These are phyloP conservation scores for Anoplophora glabripennis DNA, from an alignment of 1,140 invertebrate genomes.

Conservation along the genomic window DNA sequence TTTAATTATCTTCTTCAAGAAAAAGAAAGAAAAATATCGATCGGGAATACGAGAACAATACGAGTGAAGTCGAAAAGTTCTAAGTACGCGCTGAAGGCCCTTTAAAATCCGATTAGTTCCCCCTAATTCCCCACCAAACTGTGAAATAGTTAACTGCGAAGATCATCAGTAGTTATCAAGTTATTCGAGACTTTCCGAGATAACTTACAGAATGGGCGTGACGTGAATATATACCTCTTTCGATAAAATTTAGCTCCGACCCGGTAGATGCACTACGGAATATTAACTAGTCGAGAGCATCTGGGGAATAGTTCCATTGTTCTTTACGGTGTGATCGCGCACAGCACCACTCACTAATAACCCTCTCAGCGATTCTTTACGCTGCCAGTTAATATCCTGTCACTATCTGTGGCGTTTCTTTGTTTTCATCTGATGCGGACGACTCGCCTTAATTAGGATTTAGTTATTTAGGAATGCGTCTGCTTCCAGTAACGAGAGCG, in stretches of 20 bases:
- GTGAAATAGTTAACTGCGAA: background rate
- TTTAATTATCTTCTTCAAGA: no score
- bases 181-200: slow-evolving; percentile 8
- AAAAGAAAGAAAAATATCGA: no score
- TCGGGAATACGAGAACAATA: no score
- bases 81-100: no score
- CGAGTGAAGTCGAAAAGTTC: no score
- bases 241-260: slow-evolving; percentile 20
- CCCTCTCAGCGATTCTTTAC: slow-evolving; percentile 2
- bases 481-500: no score
- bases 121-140: no score
- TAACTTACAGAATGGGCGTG: slow-evolving; percentile 14
- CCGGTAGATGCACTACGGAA: slow-evolving; percentile 6
- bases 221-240: slow-evolving; percentile 17
- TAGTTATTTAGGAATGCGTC: no score
- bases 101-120: no score
- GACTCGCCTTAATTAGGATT: no score
- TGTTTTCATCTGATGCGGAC: no score
- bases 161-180: background rate
- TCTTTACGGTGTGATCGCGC: background rate
- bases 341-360: slow-evolving; percentile 1
- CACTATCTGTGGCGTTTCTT: background rate
- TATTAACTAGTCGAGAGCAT: slow-evolving; percentile 18
- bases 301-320: slow-evolving; percentile 12
- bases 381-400: background rate